These are phyloP conservation scores for Vespertilio murinus DNA, from an alignment of 2,797 vertebrate genomes.

Conservation along the genomic window DNA sequence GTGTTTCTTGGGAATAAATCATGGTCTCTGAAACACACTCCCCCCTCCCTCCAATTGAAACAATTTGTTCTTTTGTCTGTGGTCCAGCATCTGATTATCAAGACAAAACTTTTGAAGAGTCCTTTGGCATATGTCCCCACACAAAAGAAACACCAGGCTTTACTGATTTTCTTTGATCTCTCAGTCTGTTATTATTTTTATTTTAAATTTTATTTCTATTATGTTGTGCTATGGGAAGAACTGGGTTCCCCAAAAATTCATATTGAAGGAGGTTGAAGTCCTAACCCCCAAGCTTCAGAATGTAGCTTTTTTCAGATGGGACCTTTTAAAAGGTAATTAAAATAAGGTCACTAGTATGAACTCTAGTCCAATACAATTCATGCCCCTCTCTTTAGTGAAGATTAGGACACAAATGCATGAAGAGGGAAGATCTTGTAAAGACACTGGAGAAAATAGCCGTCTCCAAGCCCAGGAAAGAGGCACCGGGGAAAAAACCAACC, in stretches of 20 bases:
- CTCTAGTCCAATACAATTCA: accelerated
- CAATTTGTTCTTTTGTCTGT: neutral
- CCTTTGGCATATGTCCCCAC: neutral
- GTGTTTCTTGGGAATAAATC: neutral
- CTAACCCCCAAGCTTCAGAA: neutral
- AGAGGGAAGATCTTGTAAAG: neutral
- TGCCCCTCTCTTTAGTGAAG: neutral
- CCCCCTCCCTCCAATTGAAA: neutral
- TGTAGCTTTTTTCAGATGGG: neutral
- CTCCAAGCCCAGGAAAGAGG: neutral
- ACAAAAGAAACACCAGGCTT: neutral
- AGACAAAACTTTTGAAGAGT: neutral
- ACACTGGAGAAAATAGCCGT: neutral
- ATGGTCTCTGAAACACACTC: neutral
- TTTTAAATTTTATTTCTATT: neutral
- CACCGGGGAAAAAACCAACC: neutral
- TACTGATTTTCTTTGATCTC: neutral
- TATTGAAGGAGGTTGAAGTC: neutral
- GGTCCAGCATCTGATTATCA: neutral
- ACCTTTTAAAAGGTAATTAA: neutral
- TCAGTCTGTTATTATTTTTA: neutral
- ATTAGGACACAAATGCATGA: neutral
- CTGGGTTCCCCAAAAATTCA: neutral
- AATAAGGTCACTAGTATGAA: neutral
- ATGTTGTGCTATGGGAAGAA: neutral